phyloP scores from a whole-genome alignment of 2,888 invertebrate species.

The Sinelater perroti region DNA sequence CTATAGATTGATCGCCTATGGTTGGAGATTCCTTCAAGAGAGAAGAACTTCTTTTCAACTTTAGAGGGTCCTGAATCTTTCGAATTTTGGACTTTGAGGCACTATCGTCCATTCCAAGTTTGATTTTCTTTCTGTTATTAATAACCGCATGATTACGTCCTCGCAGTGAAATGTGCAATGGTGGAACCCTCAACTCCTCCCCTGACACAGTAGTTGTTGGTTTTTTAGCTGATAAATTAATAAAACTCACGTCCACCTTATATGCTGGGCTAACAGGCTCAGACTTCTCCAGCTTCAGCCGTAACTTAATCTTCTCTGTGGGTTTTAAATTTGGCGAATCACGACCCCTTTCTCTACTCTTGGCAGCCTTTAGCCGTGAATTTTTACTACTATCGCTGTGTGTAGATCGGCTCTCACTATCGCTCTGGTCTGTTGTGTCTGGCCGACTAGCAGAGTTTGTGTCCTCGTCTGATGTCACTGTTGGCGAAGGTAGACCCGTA shows the following conservation, averaged over 20 bases:
- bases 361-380: constrained; percentile 41
- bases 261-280: constrained; percentile 83
- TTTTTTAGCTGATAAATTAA: constrained; percentile 65
- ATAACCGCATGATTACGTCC: constrained; percentile 88
- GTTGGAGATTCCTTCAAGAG: constrained; percentile 22
- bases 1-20: constrained; percentile 13
- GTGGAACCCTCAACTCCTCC: constrained; percentile 86
- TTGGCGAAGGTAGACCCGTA: constrained; percentile 55
- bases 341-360: constrained; percentile 50
- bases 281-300: constrained; percentile 83
- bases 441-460: constrained; percentile 66
- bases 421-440: constrained; percentile 56
- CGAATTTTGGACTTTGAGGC: constrained; percentile 49
- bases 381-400: constrained; percentile 55
- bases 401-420: constrained; percentile 56
- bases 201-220: constrained; percentile 48
- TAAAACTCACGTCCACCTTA: constrained; percentile 82
- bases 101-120: constrained; percentile 29
- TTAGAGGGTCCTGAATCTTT: constrained; percentile 48
- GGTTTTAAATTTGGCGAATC: constrained; percentile 60
- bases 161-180: constrained; percentile 85
- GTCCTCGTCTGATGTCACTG: constrained; percentile 66
- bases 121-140: constrained; percentile 71
- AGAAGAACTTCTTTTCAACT: constrained; percentile 28
- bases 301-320: constrained; percentile 81